A percentile compares a stretch with the other conserved stretches of the same genome.
Conservation (phyloP, 2,888 invertebrate genomes). For the Xanthia togata region DNA sequence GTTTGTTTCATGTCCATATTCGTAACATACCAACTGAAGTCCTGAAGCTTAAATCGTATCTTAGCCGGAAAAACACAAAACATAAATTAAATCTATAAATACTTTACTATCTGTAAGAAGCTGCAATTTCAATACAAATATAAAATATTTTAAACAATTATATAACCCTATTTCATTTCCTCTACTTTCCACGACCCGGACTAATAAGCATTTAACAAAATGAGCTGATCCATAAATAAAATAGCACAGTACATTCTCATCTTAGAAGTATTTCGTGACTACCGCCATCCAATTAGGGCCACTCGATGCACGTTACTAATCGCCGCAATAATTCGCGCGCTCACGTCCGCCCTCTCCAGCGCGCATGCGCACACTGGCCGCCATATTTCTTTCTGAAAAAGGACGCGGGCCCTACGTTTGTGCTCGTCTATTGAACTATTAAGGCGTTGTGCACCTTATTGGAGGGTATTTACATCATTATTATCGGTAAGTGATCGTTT, state of each 20-base stretch:
- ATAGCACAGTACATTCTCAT: constrained; percentile 45
- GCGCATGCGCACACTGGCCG: constrained; percentile 65
- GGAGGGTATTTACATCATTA: constrained; percentile 69
- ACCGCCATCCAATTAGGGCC: constrained; percentile 70
- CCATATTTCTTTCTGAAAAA: constrained; percentile 77
- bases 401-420: constrained; percentile 67
- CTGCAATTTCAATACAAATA: not conserved
- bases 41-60: too few species aligned
- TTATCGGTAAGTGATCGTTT: constrained; percentile 63
- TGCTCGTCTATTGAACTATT: constrained; percentile 63
- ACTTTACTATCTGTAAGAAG: not conserved
- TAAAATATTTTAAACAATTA: not conserved
- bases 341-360: constrained; percentile 69
- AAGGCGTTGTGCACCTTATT: constrained; percentile 68
- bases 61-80: not conserved
- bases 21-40: not conserved
- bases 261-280: constrained; percentile 70
- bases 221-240: constrained; percentile 54
- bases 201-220: constrained; percentile 46
- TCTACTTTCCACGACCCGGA: not conserved
- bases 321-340: constrained; percentile 69
- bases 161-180: not conserved
- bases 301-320: constrained; percentile 69
- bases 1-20: not conserved
- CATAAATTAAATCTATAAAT: not conserved